phyloP scores from a whole-genome alignment of 2,797 vertebrate genomes.

The Eulemur albifrons region DNA sequence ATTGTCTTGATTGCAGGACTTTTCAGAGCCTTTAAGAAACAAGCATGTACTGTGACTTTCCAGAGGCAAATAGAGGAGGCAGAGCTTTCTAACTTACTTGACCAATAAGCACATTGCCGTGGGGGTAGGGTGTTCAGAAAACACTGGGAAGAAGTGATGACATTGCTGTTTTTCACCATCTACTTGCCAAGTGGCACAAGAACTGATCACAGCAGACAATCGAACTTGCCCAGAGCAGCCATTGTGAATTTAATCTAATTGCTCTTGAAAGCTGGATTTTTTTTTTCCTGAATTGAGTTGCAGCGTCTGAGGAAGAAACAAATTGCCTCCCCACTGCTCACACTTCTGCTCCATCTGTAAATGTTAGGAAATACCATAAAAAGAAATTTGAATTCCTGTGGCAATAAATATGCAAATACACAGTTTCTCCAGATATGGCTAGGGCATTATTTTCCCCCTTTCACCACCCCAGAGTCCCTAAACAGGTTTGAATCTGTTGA shows the following conservation, averaged over 20 bases:
- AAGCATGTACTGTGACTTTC: background rate
- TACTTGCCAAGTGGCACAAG: background rate
- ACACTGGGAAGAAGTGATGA: background rate
- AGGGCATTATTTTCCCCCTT: background rate
- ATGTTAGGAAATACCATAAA: slow-evolving; percentile 56
- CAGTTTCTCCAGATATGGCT: slow-evolving; percentile 2
- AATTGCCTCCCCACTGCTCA: slow-evolving; percentile 63
- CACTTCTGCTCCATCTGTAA: slow-evolving; percentile 66
- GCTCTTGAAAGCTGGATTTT: background rate
- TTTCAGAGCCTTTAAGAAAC: background rate
- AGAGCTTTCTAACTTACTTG: background rate
- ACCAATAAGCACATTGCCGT: background rate
- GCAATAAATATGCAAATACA: slow-evolving; percentile 68
- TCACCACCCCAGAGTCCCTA: slow-evolving; percentile 35
- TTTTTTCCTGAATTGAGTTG: background rate
- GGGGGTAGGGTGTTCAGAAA: background rate
- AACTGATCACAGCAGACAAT: background rate
- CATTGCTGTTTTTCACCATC: background rate
- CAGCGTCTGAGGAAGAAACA: slow-evolving; percentile 12
- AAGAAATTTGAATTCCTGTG: slow-evolving; percentile 36
- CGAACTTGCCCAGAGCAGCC: background rate
- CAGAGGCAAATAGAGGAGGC: background rate
- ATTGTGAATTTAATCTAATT: background rate
- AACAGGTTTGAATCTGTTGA: slow-evolving; percentile 61
- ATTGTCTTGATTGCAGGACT: background rate